Percentiles rank a stretch among this genome's conserved stretches.
These are phyloP conservation scores for Ataeniobius toweri DNA, from an alignment of 2,797 vertebrate species.

Conservation along the genomic window DNA sequence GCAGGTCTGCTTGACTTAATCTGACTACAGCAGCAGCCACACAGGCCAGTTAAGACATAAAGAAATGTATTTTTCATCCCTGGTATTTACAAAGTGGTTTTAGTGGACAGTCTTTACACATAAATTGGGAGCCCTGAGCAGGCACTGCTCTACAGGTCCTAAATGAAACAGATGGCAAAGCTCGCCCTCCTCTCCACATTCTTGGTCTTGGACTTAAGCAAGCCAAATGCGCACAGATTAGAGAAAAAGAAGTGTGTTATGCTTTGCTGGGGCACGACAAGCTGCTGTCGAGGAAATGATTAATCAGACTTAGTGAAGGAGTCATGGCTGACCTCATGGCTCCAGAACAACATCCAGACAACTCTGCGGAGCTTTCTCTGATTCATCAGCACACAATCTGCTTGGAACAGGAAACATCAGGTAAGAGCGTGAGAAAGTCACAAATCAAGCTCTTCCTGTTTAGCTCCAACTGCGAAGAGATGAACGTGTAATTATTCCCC, in stretches of 20 bases:
- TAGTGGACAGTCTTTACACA: neutral
- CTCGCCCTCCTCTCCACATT: conserved; percentile 13
- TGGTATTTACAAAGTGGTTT: neutral
- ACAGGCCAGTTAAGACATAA: neutral
- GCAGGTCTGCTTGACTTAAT: neutral
- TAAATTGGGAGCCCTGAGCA: neutral
- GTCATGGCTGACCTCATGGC: conserved; percentile 6
- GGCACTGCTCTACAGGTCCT: conserved; percentile 11
- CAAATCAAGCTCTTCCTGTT: conserved; percentile 3
- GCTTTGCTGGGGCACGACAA: neutral
- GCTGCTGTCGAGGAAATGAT: conserved; percentile 26
- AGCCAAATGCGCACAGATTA: conserved; percentile 10
- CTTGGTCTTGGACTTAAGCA: conserved; percentile 15
- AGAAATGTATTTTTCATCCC: neutral
- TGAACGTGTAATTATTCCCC: conserved; percentile 45
- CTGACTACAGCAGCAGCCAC: neutral
- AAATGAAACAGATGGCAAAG: conserved; percentile 36
- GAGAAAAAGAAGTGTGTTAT: neutral
- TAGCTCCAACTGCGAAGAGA: conserved; percentile 24
- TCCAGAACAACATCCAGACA: neutral
- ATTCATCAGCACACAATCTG: conserved; percentile 12
- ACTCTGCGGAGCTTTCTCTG: neutral
- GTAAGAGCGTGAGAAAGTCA: neutral
- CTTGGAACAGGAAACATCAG: conserved; percentile 12
- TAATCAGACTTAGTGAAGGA: conserved; percentile 22